A percentile compares a stretch with the other conserved stretches of the same genome.
phyloP scores from a whole-genome alignment of 1,140 invertebrate species.

The Trigoniulus corallinus region DNA sequence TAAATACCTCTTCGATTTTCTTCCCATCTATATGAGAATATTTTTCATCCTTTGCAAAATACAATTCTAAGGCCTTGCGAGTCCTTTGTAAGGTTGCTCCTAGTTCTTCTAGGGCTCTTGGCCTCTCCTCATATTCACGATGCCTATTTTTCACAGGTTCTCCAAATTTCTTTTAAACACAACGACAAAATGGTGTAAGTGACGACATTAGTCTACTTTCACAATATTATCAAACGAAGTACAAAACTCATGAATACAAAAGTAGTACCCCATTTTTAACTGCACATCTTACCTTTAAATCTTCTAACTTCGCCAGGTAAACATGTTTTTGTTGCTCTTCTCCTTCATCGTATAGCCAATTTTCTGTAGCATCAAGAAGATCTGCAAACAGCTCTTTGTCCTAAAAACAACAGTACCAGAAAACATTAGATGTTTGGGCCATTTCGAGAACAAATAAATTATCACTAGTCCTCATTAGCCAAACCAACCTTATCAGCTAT shows the following conservation, averaged over 20 bases:
- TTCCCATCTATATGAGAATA: conserved; percentile 63
- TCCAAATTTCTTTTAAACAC: conserved; percentile 34
- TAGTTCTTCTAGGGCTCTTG: conserved; percentile 56
- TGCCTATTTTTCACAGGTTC: conserved; percentile 68
- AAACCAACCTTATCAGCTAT: conserved; percentile 44
- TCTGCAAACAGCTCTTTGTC: conserved; percentile 42
- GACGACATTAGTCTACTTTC: no score
- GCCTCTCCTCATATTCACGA: conserved; percentile 57
- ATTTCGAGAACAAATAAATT: neutral
- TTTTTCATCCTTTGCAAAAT: conserved; percentile 52
- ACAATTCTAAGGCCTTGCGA: conserved; percentile 52
- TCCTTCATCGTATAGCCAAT: conserved; percentile 90
- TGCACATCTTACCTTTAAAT: conserved; percentile 48
- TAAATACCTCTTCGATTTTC: conserved; percentile 50
- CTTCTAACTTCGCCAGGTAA: conserved; percentile 45
- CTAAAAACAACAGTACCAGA: conserved; percentile 15
- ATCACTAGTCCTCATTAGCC: neutral
- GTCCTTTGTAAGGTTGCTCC: conserved; percentile 48
- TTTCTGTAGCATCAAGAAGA: conserved; percentile 67
- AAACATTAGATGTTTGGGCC: conserved; percentile 8
- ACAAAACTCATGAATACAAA: no score
- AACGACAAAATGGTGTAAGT: conserved; percentile 8
- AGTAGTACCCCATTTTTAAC: no score
- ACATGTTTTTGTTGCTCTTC: conserved; percentile 78
- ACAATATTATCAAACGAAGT: no score